Conservation (phyloP, 2,888 invertebrate species). For the Caenorhabditis sp. region DNA sequence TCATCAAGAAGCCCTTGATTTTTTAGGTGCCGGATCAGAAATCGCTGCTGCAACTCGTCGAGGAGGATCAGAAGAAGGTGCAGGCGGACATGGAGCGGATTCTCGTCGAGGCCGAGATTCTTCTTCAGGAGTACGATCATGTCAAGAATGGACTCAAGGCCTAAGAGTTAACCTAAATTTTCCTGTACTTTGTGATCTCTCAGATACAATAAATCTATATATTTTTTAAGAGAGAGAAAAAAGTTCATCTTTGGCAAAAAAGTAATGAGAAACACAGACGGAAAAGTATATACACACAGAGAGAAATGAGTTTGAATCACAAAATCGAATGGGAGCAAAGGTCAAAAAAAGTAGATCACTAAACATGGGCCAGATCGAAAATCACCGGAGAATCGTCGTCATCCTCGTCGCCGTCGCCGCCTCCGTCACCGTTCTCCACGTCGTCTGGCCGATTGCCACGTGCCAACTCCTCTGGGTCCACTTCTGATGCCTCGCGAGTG, state of each 20-base stretch:
- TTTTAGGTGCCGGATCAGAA: slow-evolving; percentile 39
- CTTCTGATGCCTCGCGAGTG: slow-evolving; percentile 73
- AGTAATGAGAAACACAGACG: not conserved
- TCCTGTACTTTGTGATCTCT: not conserved
- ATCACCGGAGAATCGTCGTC: slow-evolving; percentile 77
- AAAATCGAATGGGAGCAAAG: not conserved
- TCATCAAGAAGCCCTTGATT: not conserved
- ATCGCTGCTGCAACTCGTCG: slow-evolving; percentile 47
- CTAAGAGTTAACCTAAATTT: not conserved
- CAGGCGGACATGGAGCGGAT: slow-evolving; percentile 32
- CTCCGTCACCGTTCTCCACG: slow-evolving; percentile 64
- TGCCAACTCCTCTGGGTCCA: slow-evolving; percentile 69
- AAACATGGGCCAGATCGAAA: slow-evolving; percentile 70
- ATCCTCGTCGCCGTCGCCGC: slow-evolving; percentile 58
- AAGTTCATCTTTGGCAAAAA: no score
- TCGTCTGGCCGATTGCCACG: slow-evolving; percentile 65
- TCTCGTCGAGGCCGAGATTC: slow-evolving; percentile 60
- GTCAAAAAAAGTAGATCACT: not conserved
- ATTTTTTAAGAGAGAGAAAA: no score
- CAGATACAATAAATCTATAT: no score
- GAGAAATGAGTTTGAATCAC: not conserved
- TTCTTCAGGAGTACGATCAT: slow-evolving; percentile 68
- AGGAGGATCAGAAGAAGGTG: slow-evolving; percentile 21
- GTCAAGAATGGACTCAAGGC: slow-evolving; percentile 52
- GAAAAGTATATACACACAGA: not conserved